Evolutionary conservation across 2,888 invertebrate species (phyloP).

Genomic region (Eudasyphora cyanicolor): DNA sequence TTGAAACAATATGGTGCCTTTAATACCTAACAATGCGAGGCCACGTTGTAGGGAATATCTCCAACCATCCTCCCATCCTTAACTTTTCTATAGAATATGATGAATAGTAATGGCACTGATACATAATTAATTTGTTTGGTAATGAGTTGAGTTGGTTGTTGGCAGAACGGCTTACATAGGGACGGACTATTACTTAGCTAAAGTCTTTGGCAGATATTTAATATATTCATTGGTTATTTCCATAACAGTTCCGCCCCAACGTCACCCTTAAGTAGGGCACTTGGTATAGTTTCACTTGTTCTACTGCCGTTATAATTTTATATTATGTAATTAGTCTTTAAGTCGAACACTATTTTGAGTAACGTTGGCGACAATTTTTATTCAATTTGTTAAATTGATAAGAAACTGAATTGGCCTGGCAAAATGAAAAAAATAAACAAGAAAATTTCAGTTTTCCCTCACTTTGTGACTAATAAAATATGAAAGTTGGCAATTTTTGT

Average conservation of each 20-base stretch:
- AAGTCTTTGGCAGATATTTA: background rate
- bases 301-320: no score
- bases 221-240: slow-evolving; percentile 23
- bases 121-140: slow-evolving; percentile 33
- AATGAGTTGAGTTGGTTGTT: slow-evolving; percentile 6
- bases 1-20: slow-evolving; percentile 23
- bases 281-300: background rate
- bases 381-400: no score
- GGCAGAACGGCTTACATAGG: background rate
- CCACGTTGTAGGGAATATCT: background rate
- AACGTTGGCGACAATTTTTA: no score
- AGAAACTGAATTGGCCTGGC: no score
- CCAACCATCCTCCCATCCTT: no score
- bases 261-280: background rate
- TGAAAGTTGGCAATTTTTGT: no score
- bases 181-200: background rate
- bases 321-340: no score
- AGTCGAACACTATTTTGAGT: no score
- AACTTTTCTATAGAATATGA: slow-evolving; percentile 2
- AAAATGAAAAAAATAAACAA: no score
- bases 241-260: background rate
- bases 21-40: background rate
- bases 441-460: no score
- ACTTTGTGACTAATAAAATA: no score
- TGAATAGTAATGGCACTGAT: slow-evolving; percentile 29